Base-by-base conservation (phyloP, 2,797 vertebrate species). In the Phalloptychus januarius region DNA sequence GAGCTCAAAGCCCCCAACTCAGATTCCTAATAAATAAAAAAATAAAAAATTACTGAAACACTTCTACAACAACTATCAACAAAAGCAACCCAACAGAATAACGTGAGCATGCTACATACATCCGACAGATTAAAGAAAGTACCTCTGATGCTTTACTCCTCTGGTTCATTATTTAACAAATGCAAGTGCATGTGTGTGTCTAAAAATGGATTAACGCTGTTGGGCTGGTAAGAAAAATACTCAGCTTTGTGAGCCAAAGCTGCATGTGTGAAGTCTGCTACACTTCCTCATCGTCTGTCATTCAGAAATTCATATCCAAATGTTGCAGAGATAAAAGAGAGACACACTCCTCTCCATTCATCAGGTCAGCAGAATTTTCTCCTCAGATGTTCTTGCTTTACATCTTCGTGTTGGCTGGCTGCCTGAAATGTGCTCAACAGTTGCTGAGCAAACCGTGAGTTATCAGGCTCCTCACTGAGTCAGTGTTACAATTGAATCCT, bases 361-460 rank as follows among this genome's bases (percentile, higher is more conserved):
- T 69, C 61, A 84, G 85, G 91, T 90, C 83, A 87, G 87, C 31
- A 3, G 65, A 2, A 87, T 90, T 91, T 93, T 90, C 82, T 74
- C 70, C 36, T 93, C 92, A 92, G 85, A 94, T 92, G 92, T 90
- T 75, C 77, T 76, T 77, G 87, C 71, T 71, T 76, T 82, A 86
- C 63, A 63, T 84, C 77, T 74, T 74, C 56, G 79, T 31, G 75
- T 76, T 40, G 73, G 75, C 83, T 23, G 38, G 28, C 63, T 83
- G 82, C 36, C 38, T 0, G 5, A 85, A 85, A 86, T 71, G 42
- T 89, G 86, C 63, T 42, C 61, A 75, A 63, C 86, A 85, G 78
- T 40, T 79, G 79, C 70, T 2, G 8, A 50, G 44, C 18, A 52
- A 74, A 76, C 31, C 70, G 20, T 48, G 48, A 74, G 63, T 67